A percentile compares a stretch with the other conserved stretches of the same genome.
phyloP scores from a whole-genome alignment of 2,797 vertebrate species.

The Xiphophorus birchmanni region DNA sequence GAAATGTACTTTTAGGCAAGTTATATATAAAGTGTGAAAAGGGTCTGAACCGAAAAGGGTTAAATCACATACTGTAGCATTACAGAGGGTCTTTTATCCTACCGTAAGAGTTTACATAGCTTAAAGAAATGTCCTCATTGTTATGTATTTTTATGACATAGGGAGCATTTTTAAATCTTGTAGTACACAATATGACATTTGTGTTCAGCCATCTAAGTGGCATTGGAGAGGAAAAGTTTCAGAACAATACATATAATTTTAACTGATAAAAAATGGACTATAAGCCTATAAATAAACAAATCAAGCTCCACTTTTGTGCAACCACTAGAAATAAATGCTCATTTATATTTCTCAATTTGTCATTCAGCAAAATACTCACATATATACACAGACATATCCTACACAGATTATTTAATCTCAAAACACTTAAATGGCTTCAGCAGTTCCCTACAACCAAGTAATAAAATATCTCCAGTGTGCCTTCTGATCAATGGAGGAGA shows the following conservation, averaged over 20 bases:
- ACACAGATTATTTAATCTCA: conserved; percentile 36
- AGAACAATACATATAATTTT: neutral
- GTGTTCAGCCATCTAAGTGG: neutral
- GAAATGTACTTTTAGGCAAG: neutral
- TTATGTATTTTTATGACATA: neutral
- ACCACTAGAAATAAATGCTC: conserved; percentile 41
- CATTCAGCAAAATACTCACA: conserved; percentile 16
- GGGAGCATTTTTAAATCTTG: neutral
- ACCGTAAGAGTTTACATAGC: neutral
- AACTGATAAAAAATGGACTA: neutral
- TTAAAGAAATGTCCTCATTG: neutral
- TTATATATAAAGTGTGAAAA: neutral
- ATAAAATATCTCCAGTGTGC: conserved; percentile 90
- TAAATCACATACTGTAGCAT: neutral
- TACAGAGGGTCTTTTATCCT: neutral
- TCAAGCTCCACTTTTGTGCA: conserved; percentile 30
- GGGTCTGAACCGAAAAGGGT: neutral
- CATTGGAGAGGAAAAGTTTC: neutral
- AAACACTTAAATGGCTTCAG: conserved; percentile 67
- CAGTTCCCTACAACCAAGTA: conserved; percentile 77
- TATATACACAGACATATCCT: conserved; percentile 15
- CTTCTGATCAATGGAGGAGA: conserved; percentile 91
- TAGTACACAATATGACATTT: neutral
- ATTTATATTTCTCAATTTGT: conserved; percentile 42
- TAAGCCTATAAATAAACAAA: conserved; percentile 14